Evolutionary conservation across 2,797 vertebrate species (phyloP), one percentile per base, ranked within the genome.

Genomic region (Clarias laeviceps): DNA sequence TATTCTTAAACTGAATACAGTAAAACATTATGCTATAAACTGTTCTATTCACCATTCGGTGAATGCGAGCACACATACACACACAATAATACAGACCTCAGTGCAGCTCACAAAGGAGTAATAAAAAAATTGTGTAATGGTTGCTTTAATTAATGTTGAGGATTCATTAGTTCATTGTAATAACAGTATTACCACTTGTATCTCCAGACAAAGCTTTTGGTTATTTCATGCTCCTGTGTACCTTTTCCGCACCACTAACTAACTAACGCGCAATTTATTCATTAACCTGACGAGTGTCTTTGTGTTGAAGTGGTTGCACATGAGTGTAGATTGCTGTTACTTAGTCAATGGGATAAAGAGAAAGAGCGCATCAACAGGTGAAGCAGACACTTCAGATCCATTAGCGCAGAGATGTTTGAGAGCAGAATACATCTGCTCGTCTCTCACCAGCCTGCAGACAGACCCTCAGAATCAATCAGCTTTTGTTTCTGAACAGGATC

Each of bases 351-450:
- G 59, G 45, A 59, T 72, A 27, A 22, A 80, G 50, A 74, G 74
- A 40, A 59, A 74, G 37, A 62, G 27, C 56, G 69, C 7, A 32
- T 45, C 40, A 68, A 59, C 85, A 84, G 84, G 72, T 82, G 85
- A 82, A 74, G 50, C 84, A 69, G 77, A 66, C 70, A 77, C 83
- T 87, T 85, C 82, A 82, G 66, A 85, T 40, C 73, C 88, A 89
- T 85, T 89, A 87, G 78, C 61, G 4, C 40, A 74, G 72, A 62
- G 37, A 27, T 24, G 77, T 61, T 70, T 34, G 61, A 61, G 80
- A 61, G 80, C 27, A 9, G 54, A 34, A 29, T 56, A 56, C 84
- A 79, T 81, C 78, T 79, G 84, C 79, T 82, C 62, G 6, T 61
- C 45, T 62, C n/a, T 79, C 50, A 76, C 79, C 69, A 40, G 7